These are phyloP conservation scores for Orthonychiurus folsomi DNA, from an alignment of 2,888 invertebrate species.

Conservation along the genomic window DNA sequence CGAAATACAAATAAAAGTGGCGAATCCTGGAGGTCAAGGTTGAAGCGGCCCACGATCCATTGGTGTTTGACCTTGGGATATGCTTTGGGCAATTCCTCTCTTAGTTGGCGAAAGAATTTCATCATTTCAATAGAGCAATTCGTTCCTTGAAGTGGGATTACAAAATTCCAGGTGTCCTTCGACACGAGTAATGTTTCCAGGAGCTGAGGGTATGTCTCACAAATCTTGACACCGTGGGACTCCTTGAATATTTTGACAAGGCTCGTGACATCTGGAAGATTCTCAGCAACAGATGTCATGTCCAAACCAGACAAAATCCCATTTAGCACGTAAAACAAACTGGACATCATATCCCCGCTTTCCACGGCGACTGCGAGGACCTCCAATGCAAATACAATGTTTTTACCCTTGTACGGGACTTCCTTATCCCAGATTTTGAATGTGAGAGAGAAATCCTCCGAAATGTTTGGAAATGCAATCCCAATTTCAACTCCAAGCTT, in stretches of 20 bases:
- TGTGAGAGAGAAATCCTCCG: neutral
- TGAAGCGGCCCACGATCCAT: conserved; percentile 1
- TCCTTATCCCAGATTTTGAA: neutral
- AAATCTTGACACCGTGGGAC: neutral
- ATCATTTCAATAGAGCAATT: neutral
- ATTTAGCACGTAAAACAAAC: neutral
- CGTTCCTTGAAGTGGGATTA: neutral
- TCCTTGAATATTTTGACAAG: conserved; percentile 3
- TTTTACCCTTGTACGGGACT: neutral
- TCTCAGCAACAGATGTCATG: neutral
- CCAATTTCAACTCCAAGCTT: neutral
- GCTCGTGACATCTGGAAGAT: neutral
- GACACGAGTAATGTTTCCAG: neutral
- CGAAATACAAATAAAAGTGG: conserved; percentile 2
- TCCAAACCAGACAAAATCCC: neutral
- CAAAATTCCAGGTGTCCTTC: neutral
- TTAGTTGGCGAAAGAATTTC: conserved; percentile 3
- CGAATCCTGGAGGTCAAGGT: neutral
- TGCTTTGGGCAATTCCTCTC: neutral
- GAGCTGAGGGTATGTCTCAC: conserved; percentile 2
- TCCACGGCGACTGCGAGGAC: conserved; percentile 3
- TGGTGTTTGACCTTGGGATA: neutral
- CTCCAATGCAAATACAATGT: neutral
- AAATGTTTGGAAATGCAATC: conserved; percentile 4
- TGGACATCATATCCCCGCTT: neutral